These are phyloP conservation scores for Propithecus deckenii DNA, from an alignment of 2,797 vertebrate genomes.

Conservation along the genomic window DNA sequence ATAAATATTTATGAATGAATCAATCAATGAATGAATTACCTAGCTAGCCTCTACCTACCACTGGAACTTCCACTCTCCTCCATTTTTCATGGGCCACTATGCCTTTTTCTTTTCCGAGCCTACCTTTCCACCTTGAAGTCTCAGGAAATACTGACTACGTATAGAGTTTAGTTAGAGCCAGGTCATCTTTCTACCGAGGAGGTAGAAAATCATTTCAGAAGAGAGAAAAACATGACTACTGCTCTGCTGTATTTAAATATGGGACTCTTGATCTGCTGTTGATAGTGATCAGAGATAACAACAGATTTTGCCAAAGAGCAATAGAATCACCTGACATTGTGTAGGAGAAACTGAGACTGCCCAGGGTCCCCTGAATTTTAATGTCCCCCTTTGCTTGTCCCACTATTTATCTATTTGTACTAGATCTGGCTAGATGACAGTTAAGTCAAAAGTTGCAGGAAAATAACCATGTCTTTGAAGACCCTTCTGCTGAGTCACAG, in stretches of 20 bases:
- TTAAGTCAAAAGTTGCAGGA: slow-evolving; percentile 36
- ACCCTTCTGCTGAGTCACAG: slow-evolving; percentile 60
- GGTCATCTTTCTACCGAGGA: neutral
- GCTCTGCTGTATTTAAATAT: neutral
- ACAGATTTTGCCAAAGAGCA: neutral
- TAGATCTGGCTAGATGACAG: neutral
- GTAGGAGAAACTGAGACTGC: neutral
- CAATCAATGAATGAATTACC: neutral
- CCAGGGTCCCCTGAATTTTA: neutral
- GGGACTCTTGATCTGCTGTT: neutral
- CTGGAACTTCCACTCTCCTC: neutral
- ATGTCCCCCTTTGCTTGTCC: neutral
- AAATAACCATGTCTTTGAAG: neutral
- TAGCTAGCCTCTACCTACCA: neutral
- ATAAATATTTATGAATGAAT: slow-evolving; percentile 17
- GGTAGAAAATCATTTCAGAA: neutral
- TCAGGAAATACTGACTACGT: neutral
- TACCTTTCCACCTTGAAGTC: neutral
- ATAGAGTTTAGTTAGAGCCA: neutral
- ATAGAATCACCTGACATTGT: neutral
- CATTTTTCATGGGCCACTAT: neutral
- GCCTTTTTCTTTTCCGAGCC: neutral
- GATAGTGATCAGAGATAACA: neutral
- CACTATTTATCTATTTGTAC: neutral
- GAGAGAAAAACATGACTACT: neutral